Conservation (phyloP, 2,113 vertebrate genomes). For the Chaetura pelagica region DNA sequence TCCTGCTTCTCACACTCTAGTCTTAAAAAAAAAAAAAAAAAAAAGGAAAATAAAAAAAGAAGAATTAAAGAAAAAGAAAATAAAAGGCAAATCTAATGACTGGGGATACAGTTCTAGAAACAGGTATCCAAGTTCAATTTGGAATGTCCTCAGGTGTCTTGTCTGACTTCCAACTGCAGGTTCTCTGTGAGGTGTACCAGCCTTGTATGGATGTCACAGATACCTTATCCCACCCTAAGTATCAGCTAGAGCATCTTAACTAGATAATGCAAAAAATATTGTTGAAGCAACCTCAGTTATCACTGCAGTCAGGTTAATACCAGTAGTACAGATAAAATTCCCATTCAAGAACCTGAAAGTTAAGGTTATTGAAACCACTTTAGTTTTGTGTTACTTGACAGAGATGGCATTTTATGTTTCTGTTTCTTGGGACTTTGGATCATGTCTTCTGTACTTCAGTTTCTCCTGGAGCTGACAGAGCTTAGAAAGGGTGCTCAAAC, state of each 20-base stretch:
- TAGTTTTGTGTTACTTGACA: neutral
- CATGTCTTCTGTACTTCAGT: neutral
- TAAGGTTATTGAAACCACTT: neutral
- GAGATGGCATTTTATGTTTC: neutral
- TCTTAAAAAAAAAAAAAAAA: neutral
- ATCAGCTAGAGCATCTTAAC: neutral
- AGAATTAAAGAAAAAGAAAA: neutral
- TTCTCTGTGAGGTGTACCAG: neutral
- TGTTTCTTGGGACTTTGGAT: neutral
- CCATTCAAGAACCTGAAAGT: neutral
- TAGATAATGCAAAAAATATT: neutral
- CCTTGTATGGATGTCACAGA: neutral
- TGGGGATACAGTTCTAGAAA: neutral
- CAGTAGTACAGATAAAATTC: neutral
- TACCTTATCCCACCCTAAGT: neutral
- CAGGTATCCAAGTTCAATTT: neutral
- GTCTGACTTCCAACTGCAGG: neutral
- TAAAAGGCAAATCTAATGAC: neutral
- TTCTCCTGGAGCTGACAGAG: neutral
- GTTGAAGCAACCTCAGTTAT: neutral
- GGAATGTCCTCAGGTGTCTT: neutral
- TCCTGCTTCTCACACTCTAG: neutral
- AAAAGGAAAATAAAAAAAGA: neutral
- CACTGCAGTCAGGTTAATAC: neutral
- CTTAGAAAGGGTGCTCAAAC: neutral